Base-by-base conservation (phyloP, 2,888 invertebrate genomes). In the Lutraria lutraria region DNA sequence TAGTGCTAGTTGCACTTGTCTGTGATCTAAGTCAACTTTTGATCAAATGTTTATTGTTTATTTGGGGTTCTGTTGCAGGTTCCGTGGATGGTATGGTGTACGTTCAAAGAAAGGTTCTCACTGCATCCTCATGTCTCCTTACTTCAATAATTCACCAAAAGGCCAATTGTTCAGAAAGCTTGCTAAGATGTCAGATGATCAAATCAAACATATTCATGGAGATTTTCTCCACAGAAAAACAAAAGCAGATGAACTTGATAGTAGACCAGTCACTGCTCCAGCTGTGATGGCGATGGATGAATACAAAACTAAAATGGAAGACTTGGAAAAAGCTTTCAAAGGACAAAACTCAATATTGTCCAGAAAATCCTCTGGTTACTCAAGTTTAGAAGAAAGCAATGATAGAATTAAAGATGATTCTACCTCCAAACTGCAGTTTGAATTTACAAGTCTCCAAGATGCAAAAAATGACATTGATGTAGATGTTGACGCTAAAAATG, bases 31-130 rank as follows among this genome's bases (percentile, higher is more conserved):
- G 43, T 4, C 2, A 43, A 43, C 2, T 43, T 43, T 43, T 43
- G 43, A 43, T 43, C 43, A 43, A 43, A 8, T 43, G 2, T 43
- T 43, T 43, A 4, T 4, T 43, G 8, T 43, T 4, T 43, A 43
- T 43, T 43, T 43, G 43, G 43, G 43, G 4, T 76, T 76, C 29
- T 31, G 8, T 15, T 88, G 6, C 91, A 95, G 96, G 89, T 95
- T 93, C 83, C 92, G 95, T 52, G 95, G 95, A 16, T 95, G 95
- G 95, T 93, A 93, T 88, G 92, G 90, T 16, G 92, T 93, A 10
- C 92, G 92, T 68, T 92, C 92, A 15, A 92, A 92, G 81, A 91
- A 89, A 84, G 95, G 95, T n/a, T 85, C 90, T 12, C 95, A 95
- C 88, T 92, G 89, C 83, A 93, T 96, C 80, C 88, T 95, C 13